phyloP scores from a whole-genome alignment of 2,113 vertebrate genomes.

The Bos indicus region DNA sequence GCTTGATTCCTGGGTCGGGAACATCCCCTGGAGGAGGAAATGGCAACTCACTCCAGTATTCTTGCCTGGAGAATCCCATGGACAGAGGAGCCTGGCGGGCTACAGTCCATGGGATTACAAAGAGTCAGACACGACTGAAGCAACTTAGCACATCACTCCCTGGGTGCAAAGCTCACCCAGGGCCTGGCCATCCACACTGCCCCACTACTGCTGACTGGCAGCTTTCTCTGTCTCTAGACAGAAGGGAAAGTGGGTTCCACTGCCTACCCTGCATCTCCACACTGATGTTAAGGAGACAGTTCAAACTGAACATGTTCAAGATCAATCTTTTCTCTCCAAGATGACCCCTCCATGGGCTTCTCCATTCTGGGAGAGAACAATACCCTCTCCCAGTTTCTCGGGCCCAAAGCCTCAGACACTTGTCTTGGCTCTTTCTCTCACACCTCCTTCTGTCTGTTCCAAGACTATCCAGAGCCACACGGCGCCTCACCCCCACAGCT shows the following conservation, averaged over 20 bases:
- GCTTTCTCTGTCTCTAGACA: not conserved
- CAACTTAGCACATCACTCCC: not conserved
- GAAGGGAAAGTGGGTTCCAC: not conserved
- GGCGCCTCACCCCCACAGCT: fast-evolving
- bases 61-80: not conserved
- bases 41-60: not conserved
- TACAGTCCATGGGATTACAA: not conserved
- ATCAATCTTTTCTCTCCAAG: not conserved
- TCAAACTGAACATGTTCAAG: not conserved
- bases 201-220: fast-evolving
- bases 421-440: not conserved
- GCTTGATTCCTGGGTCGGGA: not conserved
- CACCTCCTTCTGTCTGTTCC: not conserved
- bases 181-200: fast-evolving
- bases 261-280: not conserved
- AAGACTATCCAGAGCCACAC: not conserved
- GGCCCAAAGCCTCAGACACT: not conserved
- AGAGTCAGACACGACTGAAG: not conserved
- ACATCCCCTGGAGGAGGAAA: not conserved
- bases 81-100: not conserved
- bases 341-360: not conserved
- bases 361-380: not conserved
- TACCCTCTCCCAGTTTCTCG: not conserved
- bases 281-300: no score
- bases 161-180: no score